Evolutionary conservation across 2,113 vertebrate genomes (phyloP), one percentile per base, ranked within the genome.

Genomic region (Lagenorhynchus albirostris): DNA sequence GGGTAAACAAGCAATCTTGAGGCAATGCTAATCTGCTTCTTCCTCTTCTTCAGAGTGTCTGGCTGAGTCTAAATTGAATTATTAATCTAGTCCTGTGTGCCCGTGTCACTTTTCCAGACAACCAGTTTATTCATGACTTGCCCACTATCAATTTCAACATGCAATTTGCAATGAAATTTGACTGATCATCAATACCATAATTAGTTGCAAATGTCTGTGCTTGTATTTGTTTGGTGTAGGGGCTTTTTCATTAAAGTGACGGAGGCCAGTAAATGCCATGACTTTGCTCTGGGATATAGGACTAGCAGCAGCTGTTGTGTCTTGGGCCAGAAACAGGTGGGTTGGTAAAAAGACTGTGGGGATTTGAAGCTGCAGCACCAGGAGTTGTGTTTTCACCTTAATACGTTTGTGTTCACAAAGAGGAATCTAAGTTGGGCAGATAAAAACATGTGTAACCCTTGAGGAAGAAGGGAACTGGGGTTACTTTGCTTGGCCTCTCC

Each of bases 161-260:
- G 98, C 97, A 98, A 98, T 98, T 98, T 98, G 97, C 98, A 98
- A 98, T 89, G 44, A 98, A 98, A 98, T 98, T 97, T 98, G 98
- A 98, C 98, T 98, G 98, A 98, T 99, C 98, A 99, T 98, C 98
- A 99, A 98, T 99, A 98, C 97, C 94, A 63, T 99, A 98, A 99
- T 98, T 98, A 98, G 98, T 98, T 99, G 98, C 98, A 99, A 99
- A 99, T 98, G 98, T 99, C 98, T 97, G 96, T 91, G 97, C 97
- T 98, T 96, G 94, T 98, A 81, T 98, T 98, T 98, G 98, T 98
- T 98, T 98, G 97, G 96, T 96, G 92, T 96, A 98, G 97, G 97
- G 97, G 98, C 98, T 98, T 98, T 99, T 98, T 98, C 98, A 98
- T 98, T 98, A 98, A 98, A 97, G 88, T 89, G 95, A 97, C 2